phyloP scores from a whole-genome alignment of 2,113 vertebrate species.

The Gallinago paraguaiae region DNA sequence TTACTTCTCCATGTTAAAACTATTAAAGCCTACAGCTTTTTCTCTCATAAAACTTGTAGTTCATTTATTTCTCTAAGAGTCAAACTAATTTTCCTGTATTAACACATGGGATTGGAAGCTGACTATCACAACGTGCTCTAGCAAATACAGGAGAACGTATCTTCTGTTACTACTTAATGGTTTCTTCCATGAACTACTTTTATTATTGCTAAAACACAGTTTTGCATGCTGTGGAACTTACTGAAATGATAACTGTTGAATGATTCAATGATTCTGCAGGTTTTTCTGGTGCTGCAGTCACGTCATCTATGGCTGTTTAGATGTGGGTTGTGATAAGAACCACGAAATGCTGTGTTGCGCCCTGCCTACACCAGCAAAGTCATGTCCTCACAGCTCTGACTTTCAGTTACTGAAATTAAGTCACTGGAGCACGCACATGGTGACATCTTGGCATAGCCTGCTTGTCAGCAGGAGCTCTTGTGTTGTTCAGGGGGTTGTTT shows the following conservation, averaged over 20 bases:
- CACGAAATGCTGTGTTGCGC: background rate
- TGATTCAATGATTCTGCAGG: background rate
- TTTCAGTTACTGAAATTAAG: background rate
- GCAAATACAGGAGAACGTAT: background rate
- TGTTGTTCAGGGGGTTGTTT: background rate
- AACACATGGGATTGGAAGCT: rapidly evolving
- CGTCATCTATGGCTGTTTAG: rapidly evolving
- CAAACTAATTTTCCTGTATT: background rate
- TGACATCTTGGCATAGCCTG: background rate
- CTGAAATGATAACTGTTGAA: background rate
- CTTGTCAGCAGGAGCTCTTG: background rate
- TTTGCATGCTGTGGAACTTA: rapidly evolving
- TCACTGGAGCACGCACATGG: background rate
- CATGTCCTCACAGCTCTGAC: background rate
- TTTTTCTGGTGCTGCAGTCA: background rate
- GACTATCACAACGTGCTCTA: too few relatives aligned
- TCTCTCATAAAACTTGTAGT: background rate
- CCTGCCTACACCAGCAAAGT: background rate
- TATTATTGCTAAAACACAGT: background rate
- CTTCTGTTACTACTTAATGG: background rate
- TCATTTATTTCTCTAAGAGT: background rate
- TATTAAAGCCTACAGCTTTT: background rate
- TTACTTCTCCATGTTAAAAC: background rate
- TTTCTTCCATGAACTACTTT: background rate
- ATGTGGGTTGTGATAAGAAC: background rate